phyloP scores from a whole-genome alignment of 1,140 invertebrate genomes.

The Phymastichus coffea region DNA sequence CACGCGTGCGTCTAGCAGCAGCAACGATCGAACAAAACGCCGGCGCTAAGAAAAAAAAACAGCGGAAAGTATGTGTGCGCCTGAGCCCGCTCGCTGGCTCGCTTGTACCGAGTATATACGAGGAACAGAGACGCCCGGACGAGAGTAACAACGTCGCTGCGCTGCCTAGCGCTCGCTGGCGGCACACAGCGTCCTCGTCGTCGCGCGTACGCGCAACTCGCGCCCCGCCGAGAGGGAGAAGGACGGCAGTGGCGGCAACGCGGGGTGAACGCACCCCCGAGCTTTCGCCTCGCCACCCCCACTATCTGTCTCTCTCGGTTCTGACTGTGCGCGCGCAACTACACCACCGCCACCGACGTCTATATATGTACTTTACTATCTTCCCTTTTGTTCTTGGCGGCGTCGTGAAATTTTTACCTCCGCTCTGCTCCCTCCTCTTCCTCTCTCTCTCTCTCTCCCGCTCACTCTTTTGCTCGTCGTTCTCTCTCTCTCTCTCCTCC shows the following conservation, averaged over 20 bases:
- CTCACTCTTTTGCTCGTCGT: neutral
- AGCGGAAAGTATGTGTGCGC: too few relatives aligned
- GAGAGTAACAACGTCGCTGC: too few relatives aligned
- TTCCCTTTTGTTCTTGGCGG: too few relatives aligned
- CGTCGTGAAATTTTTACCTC: neutral
- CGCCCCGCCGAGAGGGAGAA: neutral
- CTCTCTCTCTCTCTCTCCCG: neutral
- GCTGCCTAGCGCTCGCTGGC: too few relatives aligned
- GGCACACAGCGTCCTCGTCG: neutral
- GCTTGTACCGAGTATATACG: too few relatives aligned
- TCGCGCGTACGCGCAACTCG: slow-evolving; percentile 6
- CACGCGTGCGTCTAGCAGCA: too few relatives aligned
- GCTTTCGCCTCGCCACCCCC: slow-evolving; percentile 37
- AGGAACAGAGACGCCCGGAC: too few relatives aligned
- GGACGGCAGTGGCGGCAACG: too few relatives aligned
- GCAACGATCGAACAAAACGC: too few relatives aligned
- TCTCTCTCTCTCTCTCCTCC: neutral
- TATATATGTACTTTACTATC: too few relatives aligned
- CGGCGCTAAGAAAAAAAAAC: too few relatives aligned
- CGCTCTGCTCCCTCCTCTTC: neutral
- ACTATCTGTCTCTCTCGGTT: slow-evolving; percentile 35
- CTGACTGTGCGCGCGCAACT: slow-evolving; percentile 27
- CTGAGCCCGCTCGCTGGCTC: too few relatives aligned
- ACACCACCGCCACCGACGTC: slow-evolving; percentile 29
- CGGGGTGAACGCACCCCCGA: slow-evolving; percentile 48